phyloP scores from a whole-genome alignment of 2,797 vertebrate genomes.

The Rhabdophis nuchalis region DNA sequence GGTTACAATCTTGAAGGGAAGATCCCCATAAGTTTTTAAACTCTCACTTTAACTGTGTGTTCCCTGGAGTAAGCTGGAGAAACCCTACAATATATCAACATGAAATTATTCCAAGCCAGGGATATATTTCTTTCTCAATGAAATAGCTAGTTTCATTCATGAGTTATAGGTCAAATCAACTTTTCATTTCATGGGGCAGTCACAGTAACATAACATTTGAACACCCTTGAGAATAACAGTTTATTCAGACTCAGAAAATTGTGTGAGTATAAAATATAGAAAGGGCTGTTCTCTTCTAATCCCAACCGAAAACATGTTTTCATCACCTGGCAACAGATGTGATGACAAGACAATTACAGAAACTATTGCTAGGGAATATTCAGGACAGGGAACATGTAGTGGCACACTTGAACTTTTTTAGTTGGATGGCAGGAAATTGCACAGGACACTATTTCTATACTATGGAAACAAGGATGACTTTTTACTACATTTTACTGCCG shows the following conservation, averaged over 20 bases:
- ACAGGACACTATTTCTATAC: not conserved
- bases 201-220: not conserved
- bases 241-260: not conserved
- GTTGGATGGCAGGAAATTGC: not conserved
- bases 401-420: not conserved
- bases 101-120: not conserved
- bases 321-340: not conserved
- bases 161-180: not conserved
- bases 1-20: not conserved
- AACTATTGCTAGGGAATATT: not conserved
- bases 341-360: not conserved
- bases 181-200: not conserved
- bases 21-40: not conserved
- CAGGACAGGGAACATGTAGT: not conserved
- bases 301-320: not conserved
- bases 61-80: not conserved
- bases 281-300: not conserved
- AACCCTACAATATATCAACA: not conserved
- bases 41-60: not conserved
- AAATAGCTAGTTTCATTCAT: not conserved
- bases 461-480: conserved; percentile 24
- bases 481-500: conserved; percentile 1
- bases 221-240: not conserved
- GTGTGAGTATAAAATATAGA: not conserved
- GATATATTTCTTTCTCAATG: not conserved